Conservation (phyloP, 2,113 vertebrate genomes). For the Amphiprion percula region DNA sequence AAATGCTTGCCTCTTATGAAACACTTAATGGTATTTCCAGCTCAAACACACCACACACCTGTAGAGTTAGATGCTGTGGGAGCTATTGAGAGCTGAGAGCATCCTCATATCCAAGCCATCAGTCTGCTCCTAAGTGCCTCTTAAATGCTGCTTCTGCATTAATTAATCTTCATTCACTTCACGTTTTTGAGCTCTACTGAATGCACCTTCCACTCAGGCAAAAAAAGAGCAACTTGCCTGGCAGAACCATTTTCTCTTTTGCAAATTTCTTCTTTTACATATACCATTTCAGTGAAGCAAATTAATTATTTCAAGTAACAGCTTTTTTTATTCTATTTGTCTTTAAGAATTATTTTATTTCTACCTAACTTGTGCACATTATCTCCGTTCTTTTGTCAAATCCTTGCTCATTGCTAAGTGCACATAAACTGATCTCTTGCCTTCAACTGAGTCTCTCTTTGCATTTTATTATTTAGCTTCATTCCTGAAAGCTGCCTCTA, state of each 20-base stretch:
- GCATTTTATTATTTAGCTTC: not conserved
- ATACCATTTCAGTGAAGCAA: constrained; percentile 33
- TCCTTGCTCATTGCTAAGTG: constrained; percentile 4
- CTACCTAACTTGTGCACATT: constrained; percentile 30
- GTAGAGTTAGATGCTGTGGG: constrained; percentile 4
- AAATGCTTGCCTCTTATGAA: constrained; percentile 26
- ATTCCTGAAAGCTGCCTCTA: not conserved
- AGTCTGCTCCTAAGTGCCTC: constrained; percentile 53
- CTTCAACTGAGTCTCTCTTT: not conserved
- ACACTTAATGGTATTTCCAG: constrained; percentile 24
- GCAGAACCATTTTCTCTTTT: constrained; percentile 36
- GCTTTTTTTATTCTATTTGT: constrained; percentile 51
- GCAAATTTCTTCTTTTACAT: constrained; percentile 40
- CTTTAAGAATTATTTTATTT: constrained; percentile 51
- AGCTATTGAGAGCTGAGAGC: constrained; percentile 46
- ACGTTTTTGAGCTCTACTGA: constrained; percentile 41
- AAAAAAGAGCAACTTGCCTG: constrained; percentile 15
- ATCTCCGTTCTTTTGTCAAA: constrained; percentile 43
- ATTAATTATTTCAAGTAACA: constrained; percentile 53
- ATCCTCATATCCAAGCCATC: constrained; percentile 34
- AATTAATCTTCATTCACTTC: constrained; percentile 61
- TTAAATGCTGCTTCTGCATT: constrained; percentile 63
- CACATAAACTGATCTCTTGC: constrained; percentile 30
- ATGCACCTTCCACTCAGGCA: constrained; percentile 38
- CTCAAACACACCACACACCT: constrained; percentile 50